phyloP scores from a whole-genome alignment of 2,797 vertebrate species.

The Botia kubotai region DNA sequence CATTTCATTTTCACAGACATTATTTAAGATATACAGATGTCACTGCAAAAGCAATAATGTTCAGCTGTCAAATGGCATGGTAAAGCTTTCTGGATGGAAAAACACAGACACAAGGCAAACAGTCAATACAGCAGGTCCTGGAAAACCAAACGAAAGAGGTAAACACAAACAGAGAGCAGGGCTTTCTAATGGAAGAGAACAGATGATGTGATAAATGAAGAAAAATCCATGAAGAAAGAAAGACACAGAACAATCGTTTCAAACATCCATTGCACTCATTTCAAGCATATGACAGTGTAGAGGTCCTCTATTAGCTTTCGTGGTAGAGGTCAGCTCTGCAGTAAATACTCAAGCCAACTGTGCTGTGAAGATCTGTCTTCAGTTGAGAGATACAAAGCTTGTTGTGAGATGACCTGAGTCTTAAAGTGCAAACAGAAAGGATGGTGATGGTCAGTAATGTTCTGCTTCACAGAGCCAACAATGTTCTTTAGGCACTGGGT shows the following conservation, averaged over 20 bases:
- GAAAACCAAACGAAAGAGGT: conserved; percentile 7
- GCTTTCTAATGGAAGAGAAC: conserved; percentile 23
- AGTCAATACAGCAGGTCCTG: conserved; percentile 3
- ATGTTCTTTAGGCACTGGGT: conserved; percentile 2
- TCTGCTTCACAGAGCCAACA: conserved; percentile 41
- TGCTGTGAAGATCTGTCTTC: conserved; percentile 7
- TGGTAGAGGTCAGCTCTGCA: conserved; percentile 5
- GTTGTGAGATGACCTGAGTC: conserved; percentile 32
- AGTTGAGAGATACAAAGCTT: conserved; percentile 18
- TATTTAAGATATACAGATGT: conserved; percentile 46
- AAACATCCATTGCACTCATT: neutral
- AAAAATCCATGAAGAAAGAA: neutral
- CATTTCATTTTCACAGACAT: conserved; percentile 36
- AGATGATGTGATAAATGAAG: conserved; percentile 16
- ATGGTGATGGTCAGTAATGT: conserved; percentile 22
- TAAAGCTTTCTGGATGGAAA: conserved; percentile 21
- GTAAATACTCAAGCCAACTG: conserved; percentile 6
- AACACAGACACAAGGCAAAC: conserved; percentile 19
- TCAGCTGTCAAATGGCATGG: conserved; percentile 33
- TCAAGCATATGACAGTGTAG: neutral
- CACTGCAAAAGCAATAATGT: conserved; percentile 48
- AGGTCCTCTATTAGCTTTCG: conserved; percentile 1
- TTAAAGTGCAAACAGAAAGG: conserved; percentile 45
- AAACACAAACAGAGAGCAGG: conserved; percentile 33
- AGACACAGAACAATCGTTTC: neutral